Evolutionary conservation across 2,113 vertebrate genomes (phyloP), one percentile per base, ranked within the genome.

Genomic region (Casuarius casuarius): DNA sequence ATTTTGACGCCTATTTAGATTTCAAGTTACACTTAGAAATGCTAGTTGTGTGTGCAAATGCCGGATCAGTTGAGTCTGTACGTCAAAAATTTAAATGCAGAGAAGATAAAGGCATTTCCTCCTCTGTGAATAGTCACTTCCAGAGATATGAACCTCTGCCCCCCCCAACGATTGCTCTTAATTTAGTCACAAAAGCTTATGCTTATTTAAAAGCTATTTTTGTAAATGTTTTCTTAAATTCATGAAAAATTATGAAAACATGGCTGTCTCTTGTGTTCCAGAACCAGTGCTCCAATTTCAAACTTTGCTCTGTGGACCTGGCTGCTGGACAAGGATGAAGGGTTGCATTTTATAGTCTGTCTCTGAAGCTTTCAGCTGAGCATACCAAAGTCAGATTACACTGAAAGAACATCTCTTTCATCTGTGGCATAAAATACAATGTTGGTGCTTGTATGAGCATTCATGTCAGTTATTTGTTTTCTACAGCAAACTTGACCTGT

Each of bases 11-110:
- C 31, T 66, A 28, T 6, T 86, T 16, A 49, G 49, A 29, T 63
- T 90, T 93, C 75, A 51, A 80, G 63, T 88, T 68, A n/a, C 21
- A 12, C 31, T 66, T 75, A 70, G 63, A 76, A 86, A 74, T 63
- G 83, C 31, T 28, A 65, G 28, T 20, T 56, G 51, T 28, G 5
- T 52, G 28, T 83, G 49, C 46, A 77, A 66, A 46, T 35, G 17
- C 33, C 54, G 56, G 35, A 2, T 38, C n/a, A 81, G 58, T 56
- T 54, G 12, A 38, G 63, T 46, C 66, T 95, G 44, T 61, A 29
- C 20, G n/a, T 74, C 49, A 38, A 44, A 46, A 18, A 62, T 18
- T 66, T 74, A 70, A 84, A 65, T 13, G 29, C 12, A 61, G 40
- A 88, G 44, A 68, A 51, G 58, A 68, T 62, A 0, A 18, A 12